Evolutionary conservation across 2,113 vertebrate species (phyloP).

Genomic region (Rutilus rutilus): DNA sequence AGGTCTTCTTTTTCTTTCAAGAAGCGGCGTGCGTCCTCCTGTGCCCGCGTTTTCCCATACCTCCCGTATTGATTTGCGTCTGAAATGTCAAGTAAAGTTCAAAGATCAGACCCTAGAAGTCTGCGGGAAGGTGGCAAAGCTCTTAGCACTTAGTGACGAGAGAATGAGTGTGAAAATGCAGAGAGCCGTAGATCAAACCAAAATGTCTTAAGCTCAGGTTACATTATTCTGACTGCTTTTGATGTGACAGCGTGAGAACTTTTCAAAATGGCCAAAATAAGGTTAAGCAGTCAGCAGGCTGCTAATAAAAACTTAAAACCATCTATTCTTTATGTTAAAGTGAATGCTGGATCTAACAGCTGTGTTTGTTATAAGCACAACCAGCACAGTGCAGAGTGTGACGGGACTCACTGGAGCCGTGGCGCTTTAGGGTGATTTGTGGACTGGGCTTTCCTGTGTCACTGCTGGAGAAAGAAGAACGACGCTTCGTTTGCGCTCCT

Average conservation of each 20-base stretch:
- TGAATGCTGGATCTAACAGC: neutral
- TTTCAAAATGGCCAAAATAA: slow-evolving; percentile 50
- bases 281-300: slow-evolving; percentile 50
- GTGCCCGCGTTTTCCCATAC: slow-evolving; percentile 94
- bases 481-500: slow-evolving; percentile 82
- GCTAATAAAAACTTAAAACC: slow-evolving; percentile 38
- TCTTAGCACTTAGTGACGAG: slow-evolving; percentile 32
- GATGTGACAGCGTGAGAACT: slow-evolving; percentile 59
- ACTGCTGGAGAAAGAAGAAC: slow-evolving; percentile 88
- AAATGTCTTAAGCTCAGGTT: slow-evolving; percentile 71
- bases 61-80: slow-evolving; percentile 89
- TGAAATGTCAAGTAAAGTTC: slow-evolving; percentile 64
- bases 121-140: slow-evolving; percentile 64
- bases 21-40: slow-evolving; percentile 91
- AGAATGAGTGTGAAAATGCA: slow-evolving; percentile 26
- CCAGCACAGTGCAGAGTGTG: neutral
- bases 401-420: slow-evolving; percentile 85
- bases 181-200: slow-evolving; percentile 60
- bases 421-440: slow-evolving; percentile 84
- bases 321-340: neutral
- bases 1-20: slow-evolving; percentile 89
- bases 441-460: slow-evolving; percentile 83
- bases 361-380: neutral
- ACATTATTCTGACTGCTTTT: slow-evolving; percentile 62
- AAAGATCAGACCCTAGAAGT: slow-evolving; percentile 49